Conservation (phyloP, 1,140 invertebrate species). For the Panagrolaimus sp. region DNA sequence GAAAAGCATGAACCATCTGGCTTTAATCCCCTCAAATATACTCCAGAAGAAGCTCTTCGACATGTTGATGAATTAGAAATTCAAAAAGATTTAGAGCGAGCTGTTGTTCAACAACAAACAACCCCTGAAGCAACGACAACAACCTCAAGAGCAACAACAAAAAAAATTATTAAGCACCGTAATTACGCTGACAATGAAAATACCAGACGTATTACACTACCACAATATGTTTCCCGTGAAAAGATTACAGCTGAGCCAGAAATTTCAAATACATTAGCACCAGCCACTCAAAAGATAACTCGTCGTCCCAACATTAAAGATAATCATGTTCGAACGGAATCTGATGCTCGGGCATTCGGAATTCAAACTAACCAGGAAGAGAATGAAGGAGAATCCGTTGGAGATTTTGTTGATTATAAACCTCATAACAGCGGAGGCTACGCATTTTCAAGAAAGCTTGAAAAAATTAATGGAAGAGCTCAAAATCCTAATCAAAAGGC, state of each 20-base stretch:
- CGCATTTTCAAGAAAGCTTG: conserved; percentile 27
- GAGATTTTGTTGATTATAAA: conserved; percentile 11
- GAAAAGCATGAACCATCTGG: conserved; percentile 4
- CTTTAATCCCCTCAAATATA: conserved; percentile 26
- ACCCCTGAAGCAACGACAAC: neutral
- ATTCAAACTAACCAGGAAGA: neutral
- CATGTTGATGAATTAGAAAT: conserved; percentile 18
- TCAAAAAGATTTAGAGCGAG: conserved; percentile 21
- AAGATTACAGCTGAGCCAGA: neutral
- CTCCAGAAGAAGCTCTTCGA: conserved; percentile 17
- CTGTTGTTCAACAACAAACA: neutral
- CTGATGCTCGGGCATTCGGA: neutral
- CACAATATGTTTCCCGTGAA: neutral
- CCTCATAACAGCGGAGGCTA: conserved; percentile 31
- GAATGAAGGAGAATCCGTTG: neutral
- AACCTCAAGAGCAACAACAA: neutral
- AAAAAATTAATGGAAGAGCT: conserved; percentile 16
- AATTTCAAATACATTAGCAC: neutral
- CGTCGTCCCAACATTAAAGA: conserved; percentile 10
- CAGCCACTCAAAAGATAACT: neutral
- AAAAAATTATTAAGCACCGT: neutral
- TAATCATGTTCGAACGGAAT: neutral
- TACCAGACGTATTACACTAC: neutral
- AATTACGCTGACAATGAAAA: conserved; percentile 11
- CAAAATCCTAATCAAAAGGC: conserved; percentile 21